Conservation (phyloP, 2,113 vertebrate species). For the Casuarius casuarius region DNA sequence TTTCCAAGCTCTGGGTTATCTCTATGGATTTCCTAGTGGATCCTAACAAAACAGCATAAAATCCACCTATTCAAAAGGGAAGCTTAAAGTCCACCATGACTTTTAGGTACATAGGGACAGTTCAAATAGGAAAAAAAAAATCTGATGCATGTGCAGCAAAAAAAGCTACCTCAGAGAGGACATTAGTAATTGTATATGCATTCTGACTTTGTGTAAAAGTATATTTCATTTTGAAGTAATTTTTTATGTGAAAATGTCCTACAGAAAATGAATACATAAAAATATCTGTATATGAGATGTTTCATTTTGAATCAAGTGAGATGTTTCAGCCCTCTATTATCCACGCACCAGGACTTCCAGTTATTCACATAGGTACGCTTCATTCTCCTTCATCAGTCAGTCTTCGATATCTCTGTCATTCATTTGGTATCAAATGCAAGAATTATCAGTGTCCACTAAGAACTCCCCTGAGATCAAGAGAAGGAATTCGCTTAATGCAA, state of each 20-base stretch:
- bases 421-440: rapidly evolving
- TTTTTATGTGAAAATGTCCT: background rate
- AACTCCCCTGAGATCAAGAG: background rate
- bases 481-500: background rate
- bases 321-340: background rate
- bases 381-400: background rate
- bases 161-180: background rate
- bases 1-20: background rate
- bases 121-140: background rate
- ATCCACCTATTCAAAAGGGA: background rate
- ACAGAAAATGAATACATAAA: background rate
- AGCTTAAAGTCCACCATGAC: background rate
- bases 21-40: background rate
- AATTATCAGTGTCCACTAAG: rapidly evolving
- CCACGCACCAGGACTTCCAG: too few species aligned
- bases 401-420: background rate
- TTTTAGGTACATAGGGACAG: background rate
- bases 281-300: rapidly evolving
- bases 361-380: rapidly evolving
- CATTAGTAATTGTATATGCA: too few species aligned
- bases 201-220: background rate
- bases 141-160: rapidly evolving
- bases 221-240: too few species aligned
- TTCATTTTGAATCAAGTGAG: background rate
- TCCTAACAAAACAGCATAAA: background rate